Percentiles rank a stretch among this genome's conserved stretches.
Conservation (phyloP, 2,797 vertebrate species). For the Lerista edwardsae region DNA sequence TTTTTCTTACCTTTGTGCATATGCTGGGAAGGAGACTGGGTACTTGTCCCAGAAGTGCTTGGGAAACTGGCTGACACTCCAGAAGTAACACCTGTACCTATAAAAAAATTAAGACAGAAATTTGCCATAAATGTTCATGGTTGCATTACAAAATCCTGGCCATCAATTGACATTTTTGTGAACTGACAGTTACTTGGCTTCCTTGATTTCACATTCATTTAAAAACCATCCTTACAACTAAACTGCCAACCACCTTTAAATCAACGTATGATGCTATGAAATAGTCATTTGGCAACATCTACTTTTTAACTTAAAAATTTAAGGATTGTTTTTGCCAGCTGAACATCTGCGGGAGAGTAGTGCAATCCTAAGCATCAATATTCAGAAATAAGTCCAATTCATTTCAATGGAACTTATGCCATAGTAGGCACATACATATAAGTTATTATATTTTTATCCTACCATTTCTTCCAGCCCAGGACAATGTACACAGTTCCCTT, state of each 20-base stretch:
- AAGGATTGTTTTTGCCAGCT: not conserved
- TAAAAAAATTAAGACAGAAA: constrained; percentile 52
- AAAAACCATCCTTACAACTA: not conserved
- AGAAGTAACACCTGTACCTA: constrained; percentile 81
- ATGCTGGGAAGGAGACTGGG: constrained; percentile 86
- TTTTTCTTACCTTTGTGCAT: constrained; percentile 86
- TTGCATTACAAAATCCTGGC: constrained; percentile 12
- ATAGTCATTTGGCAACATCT: not conserved
- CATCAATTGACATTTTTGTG: not conserved
- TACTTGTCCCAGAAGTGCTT: constrained; percentile 84
- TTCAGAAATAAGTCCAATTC: not conserved
- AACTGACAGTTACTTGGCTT: constrained; percentile 19
- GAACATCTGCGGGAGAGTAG: not conserved
- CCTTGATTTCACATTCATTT: constrained; percentile 4
- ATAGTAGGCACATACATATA: no score
- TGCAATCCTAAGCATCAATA: not conserved
- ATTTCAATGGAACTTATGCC: not conserved
- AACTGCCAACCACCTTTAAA: constrained; percentile 4
- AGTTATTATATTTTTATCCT: not conserved
- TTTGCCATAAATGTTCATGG: constrained; percentile 7
- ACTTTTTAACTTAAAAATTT: not conserved
- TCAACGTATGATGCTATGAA: not conserved
- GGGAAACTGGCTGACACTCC: constrained; percentile 77
- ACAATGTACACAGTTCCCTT: not conserved
- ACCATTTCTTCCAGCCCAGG: no score